Base-by-base conservation (phyloP, 2,113 vertebrate genomes). In the Peucedramus taeniatus region DNA sequence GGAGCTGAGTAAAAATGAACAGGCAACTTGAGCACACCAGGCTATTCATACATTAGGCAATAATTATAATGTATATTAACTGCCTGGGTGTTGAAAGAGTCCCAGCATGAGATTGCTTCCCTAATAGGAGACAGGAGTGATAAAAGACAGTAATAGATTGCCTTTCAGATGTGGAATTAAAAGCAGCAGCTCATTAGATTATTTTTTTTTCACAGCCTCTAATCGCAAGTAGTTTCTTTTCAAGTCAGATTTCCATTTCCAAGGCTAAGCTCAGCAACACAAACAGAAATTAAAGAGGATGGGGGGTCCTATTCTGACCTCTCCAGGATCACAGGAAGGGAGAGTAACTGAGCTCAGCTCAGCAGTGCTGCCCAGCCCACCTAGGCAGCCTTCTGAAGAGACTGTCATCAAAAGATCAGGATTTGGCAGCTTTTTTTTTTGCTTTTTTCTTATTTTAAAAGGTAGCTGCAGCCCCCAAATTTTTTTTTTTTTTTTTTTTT, bases 101-200 rank as follows among this genome's bases (percentile, higher is more conserved):
- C 85, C 63, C 96, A 94, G 91, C 93, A 69, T 70, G 90, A 92
- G 86, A 83, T n/a, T 93, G 86, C 88, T 87, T 81, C 90, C 93
- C 89, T 89, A 95, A 87, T 64, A 91, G 88, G 68, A 96, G 93
- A 90, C 90, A 95, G 90, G 94, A 95, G 71, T 74, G 91, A 97
- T 93, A 97, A 97, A 97, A 96, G 93, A 94, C 83, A 91, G 90
- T 92, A 94, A 95, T 92, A 93, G 83, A 82, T 93, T 95, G 33
- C 86, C 89, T 95, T 95, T 96, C 95, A 95, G 63, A 90, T 96
- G 94, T 94, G 88, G 95, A 97, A 97, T 96, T 95, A 94, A 96
- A 98, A 95, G 70, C 94, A 91, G 90, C 87, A 53, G 56, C 56
- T 90, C 94, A 83, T 95, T 91, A 83, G 94, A 96, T 91, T 80